phyloP scores from a whole-genome alignment of 2,888 invertebrate genomes.

The Protophormia terraenovae region DNA sequence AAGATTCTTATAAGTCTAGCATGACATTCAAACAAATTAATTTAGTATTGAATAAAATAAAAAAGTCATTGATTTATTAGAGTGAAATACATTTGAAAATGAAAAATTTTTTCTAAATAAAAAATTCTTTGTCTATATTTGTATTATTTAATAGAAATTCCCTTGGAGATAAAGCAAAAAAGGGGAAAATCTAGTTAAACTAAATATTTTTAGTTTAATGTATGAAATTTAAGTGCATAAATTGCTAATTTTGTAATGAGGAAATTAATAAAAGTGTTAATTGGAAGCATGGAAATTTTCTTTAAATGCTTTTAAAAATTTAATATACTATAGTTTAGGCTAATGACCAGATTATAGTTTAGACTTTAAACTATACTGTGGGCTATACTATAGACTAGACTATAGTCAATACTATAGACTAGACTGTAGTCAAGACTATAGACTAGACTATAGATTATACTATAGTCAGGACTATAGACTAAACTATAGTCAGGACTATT shows the following conservation, averaged over 20 bases:
- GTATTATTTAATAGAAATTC: background rate
- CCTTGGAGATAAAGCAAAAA: background rate
- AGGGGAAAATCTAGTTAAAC: background rate
- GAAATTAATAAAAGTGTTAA: background rate
- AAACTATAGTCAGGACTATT: too few species aligned
- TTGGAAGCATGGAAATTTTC: too few species aligned
- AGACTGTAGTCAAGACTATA: too few species aligned
- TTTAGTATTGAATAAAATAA: background rate
- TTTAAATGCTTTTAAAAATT: too few species aligned
- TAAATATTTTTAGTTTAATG: background rate
- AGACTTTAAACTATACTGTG: too few species aligned
- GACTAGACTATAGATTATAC: too few species aligned
- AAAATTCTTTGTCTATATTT: background rate
- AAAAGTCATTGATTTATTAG: background rate
- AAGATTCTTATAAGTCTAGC: background rate
- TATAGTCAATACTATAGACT: too few species aligned
- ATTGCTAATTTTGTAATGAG: background rate
- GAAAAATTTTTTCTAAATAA: background rate
- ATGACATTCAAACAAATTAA: background rate
- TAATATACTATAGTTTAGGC: too few species aligned
- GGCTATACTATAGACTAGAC: too few species aligned
- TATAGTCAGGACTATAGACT: too few species aligned
- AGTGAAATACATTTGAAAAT: background rate
- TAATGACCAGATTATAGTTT: too few species aligned
- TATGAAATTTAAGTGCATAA: background rate